phyloP scores from a whole-genome alignment of 2,888 invertebrate genomes.

The Diploptera punctata region DNA sequence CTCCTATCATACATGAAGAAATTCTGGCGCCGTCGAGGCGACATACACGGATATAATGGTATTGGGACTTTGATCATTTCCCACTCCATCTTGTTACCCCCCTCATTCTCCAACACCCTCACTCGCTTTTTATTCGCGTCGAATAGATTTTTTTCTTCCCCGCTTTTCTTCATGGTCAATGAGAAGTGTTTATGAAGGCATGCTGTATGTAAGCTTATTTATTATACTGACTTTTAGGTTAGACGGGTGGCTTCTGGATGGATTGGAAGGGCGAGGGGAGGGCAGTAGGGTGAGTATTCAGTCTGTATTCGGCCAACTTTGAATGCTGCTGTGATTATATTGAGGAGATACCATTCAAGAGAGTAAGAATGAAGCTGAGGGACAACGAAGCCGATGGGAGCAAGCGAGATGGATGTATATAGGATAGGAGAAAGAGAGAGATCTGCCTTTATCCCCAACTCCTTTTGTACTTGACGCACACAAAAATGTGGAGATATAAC shows the following conservation, averaged over 20 bases:
- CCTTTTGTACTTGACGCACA: constrained; percentile 44
- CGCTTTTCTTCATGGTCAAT: constrained; percentile 41
- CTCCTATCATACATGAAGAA: background rate
- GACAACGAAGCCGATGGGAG: constrained; percentile 36
- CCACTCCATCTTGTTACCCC: constrained; percentile 37
- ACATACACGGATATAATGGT: constrained; percentile 14
- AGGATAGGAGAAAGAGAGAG: constrained; percentile 15
- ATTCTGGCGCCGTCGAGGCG: constrained; percentile 1
- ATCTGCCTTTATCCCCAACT: constrained; percentile 42
- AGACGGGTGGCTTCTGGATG: background rate
- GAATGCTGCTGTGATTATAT: constrained; percentile 44
- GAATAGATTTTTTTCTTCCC: constrained; percentile 31
- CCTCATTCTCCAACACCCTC: constrained; percentile 11
- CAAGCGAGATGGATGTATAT: constrained; percentile 24
- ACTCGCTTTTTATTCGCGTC: constrained; percentile 16
- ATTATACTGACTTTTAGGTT: constrained; percentile 39
- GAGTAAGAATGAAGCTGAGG: constrained; percentile 43
- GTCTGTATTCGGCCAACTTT: constrained; percentile 44
- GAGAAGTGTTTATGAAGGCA: constrained; percentile 40
- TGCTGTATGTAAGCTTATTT: constrained; percentile 29
- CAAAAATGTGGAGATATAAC: constrained; percentile 45
- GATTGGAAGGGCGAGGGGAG: constrained; percentile 27
- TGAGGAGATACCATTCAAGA: constrained; percentile 44
- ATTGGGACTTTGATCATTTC: constrained; percentile 36
- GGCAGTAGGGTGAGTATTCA: constrained; percentile 47